Percentiles rank a stretch among this genome's conserved stretches.
These are phyloP conservation scores for Drosophila colorata DNA, from an alignment of 2,888 invertebrate species.

Conservation along the genomic window DNA sequence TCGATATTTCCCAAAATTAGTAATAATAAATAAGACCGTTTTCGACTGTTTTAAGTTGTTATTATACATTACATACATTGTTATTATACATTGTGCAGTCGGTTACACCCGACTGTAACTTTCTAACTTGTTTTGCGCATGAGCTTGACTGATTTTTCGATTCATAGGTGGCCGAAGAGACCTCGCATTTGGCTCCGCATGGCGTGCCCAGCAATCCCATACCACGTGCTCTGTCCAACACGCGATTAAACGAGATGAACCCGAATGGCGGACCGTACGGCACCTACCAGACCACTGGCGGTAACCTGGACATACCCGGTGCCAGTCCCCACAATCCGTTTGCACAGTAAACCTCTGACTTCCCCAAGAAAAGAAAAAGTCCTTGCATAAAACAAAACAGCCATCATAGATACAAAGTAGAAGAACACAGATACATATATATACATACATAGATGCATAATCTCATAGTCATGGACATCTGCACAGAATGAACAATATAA, in stretches of 20 bases:
- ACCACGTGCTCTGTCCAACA: constrained; percentile 93
- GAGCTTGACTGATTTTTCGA: background rate
- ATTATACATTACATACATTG: too few relatives aligned
- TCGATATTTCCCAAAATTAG: too few relatives aligned
- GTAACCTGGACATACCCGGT: constrained; percentile 89
- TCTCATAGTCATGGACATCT: constrained; percentile 21
- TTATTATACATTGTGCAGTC: too few relatives aligned
- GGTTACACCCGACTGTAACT: too few relatives aligned
- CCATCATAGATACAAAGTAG: constrained; percentile 1
- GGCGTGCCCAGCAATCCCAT: constrained; percentile 97
- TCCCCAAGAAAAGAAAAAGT: constrained; percentile 27
- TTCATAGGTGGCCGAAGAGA: constrained; percentile 87
- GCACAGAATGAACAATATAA: constrained; percentile 33
- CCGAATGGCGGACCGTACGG: constrained; percentile 88
- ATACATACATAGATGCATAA: constrained; percentile 1
- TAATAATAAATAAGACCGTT: too few relatives aligned
- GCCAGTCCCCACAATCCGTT: constrained; percentile 86
- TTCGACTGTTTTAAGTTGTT: too few relatives aligned
- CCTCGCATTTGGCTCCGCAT: constrained; percentile 96
- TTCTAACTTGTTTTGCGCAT: background rate
- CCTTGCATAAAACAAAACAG: constrained; percentile 37
- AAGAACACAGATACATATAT: too few relatives aligned
- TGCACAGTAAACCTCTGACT: constrained; percentile 78
- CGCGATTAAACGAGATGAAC: constrained; percentile 91
- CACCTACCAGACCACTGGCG: constrained; percentile 90